Base-by-base conservation (phyloP, 92 coral and sea anemone species). In the Micromussa lordhowensis region DNA sequence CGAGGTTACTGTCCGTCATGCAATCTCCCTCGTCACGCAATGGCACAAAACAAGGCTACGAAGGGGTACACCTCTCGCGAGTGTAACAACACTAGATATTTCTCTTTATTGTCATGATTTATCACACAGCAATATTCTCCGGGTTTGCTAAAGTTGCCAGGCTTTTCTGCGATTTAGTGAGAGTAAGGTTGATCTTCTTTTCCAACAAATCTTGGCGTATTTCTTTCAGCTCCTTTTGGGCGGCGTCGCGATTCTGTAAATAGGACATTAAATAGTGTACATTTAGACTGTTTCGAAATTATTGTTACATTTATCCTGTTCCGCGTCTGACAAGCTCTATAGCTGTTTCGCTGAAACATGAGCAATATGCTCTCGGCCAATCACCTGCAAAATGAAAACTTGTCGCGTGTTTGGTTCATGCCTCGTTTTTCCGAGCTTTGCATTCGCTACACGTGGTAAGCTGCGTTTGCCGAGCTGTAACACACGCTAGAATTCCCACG, bases 181-280 rank as follows among this genome's bases (percentile, higher is more conserved):
- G 93, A 0, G 99, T 98, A 24, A 96, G 91, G 61, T 96, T 98
- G 66, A 98, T 98, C 82, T 98, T 98, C 92, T 94, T 98, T 38
- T 98, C 99, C 91, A 98, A 79, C 32, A 96, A 78, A 19, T 98
- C 98, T 58, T 98, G 94, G 61, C 99, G 96, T 49, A 98, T 88
- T 49, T 98, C 95, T 55, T 98, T 98, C 58, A 98, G 89, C 78
- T 98, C 99, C 55, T 87, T 93, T 80, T 98, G 99, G 29, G 99
- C 98, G 58, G 91, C 95, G 73, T 98, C 99, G 30, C 99, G 98
- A 84, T 94, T 90, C 99, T 98, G 77, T 28, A 64, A 80, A 63
- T 31, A 54, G 24, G 30, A 31, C 7, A 58, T 54, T 54, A 24
- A 7, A 24, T 1, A 61, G 29, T 61, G 2, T 61, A 21, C 48